These are phyloP conservation scores for Machaerirhynchus nigripectus DNA, from an alignment of 2,113 vertebrate species.

Conservation along the genomic window DNA sequence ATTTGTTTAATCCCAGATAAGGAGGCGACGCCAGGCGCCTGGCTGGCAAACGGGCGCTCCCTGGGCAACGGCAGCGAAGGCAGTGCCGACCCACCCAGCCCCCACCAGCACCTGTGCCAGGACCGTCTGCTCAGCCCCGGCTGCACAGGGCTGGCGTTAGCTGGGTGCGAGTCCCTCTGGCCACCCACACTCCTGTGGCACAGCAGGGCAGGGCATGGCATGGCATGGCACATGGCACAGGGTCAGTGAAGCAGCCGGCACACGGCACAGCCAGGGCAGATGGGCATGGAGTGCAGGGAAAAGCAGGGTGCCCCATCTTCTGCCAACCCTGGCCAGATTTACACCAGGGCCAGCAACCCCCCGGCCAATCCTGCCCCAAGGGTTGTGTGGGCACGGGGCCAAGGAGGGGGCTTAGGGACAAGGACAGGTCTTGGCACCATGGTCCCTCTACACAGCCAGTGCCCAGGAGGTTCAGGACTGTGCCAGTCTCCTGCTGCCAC, in stretches of 20 bases:
- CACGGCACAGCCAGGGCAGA: neutral
- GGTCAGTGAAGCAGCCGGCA: neutral
- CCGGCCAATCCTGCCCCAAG: neutral
- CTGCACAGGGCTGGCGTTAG: neutral
- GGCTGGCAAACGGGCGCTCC: neutral
- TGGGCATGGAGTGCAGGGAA: neutral
- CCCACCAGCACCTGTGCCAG: neutral
- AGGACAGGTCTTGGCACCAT: neutral
- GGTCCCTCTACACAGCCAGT: neutral
- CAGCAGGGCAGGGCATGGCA: neutral
- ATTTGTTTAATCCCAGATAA: slow-evolving; percentile 54
- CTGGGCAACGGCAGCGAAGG: neutral
- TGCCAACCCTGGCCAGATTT: neutral
- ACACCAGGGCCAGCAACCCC: neutral
- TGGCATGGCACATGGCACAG: neutral
- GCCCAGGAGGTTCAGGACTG: neutral
- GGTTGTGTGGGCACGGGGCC: rapidly evolving
- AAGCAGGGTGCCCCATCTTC: neutral
- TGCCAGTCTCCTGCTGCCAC: neutral
- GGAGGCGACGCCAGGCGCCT: neutral
- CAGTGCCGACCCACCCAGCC: neutral
- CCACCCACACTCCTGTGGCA: neutral
- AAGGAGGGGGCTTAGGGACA: neutral
- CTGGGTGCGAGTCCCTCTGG: neutral
- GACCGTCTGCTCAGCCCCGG: rapidly evolving